Evolutionary conservation across 53 echinoderm and acorn worm species (phyloP), one percentile per base, ranked within the genome.

Genomic region (Echinometra lucunter): DNA sequence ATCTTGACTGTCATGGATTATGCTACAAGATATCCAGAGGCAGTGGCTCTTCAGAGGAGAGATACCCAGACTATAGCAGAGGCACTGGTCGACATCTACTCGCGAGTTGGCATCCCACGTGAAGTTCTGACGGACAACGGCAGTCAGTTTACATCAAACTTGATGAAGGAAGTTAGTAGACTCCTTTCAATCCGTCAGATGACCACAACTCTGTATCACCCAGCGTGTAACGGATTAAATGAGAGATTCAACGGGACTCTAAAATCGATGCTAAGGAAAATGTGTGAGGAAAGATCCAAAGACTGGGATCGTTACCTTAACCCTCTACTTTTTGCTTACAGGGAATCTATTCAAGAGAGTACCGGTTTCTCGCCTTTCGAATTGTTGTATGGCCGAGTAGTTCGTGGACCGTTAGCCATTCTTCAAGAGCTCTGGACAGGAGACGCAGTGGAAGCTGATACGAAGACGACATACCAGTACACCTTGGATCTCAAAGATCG

Each of bases 41-140:
- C 91, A 3, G 67, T 89, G 35, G 63, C 91, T 17, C 63, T 91
- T 9, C n/a, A 40, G 6, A 66, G 58, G 2, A 66, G 66, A 7
- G 66, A 63, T 23, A 66, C 91, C 2, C 4, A 21, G 10, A 44
- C 91, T 10, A 69, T 91, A n/a, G 91, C 66, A 1, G 91, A 91
- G 19, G 91, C 91, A 13, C 44, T 91, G 91, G 1, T 91, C 1
- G n/a, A 35, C 12, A 66, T 91, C 45, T 91, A 37, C 69, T 66
- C 91, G 21, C 1, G 91, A 60, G 82, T 94, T 9, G 96, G 95
- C 8, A 19, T 95, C 63, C 95, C 95, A 11, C 81, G 58, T 5
- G 96, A 96, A 72, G 89, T 96, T n/a, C 87, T 94, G 15, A 95
- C 96, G 0, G 96, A 96, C 66, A 92, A 85, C 74, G 96, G 96